phyloP scores from a whole-genome alignment of 1,140 invertebrate genomes.

The Plutomurus gul region DNA sequence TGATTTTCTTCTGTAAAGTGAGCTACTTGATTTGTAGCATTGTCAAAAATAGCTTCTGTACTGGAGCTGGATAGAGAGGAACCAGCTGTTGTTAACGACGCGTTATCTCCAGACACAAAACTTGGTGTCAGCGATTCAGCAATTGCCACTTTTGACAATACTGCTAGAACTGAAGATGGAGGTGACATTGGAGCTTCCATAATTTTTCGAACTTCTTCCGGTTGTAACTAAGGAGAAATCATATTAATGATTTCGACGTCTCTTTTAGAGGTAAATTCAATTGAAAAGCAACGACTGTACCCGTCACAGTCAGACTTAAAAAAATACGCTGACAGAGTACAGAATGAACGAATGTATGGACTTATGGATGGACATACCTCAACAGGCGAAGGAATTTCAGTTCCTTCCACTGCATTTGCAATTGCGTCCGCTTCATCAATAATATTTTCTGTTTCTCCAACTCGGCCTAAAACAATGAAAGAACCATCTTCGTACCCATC shows the following conservation, averaged over 20 bases:
- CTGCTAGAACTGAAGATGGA: background rate
- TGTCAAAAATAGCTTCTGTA: slow-evolving; percentile 21
- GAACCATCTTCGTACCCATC: slow-evolving; percentile 1
- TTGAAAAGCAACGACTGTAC: too few species aligned
- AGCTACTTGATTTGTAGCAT: background rate
- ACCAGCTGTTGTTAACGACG: background rate
- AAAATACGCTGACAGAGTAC: too few species aligned
- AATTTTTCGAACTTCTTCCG: background rate
- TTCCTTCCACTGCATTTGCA: background rate
- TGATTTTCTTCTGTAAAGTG: slow-evolving; percentile 26
- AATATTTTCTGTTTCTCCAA: background rate
- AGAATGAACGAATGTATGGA: too few species aligned
- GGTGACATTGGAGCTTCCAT: background rate
- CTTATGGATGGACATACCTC: too few species aligned
- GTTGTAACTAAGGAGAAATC: background rate
- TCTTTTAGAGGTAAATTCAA: too few species aligned
- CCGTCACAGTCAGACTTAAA: too few species aligned
- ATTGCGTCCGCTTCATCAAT: background rate
- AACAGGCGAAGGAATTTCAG: background rate
- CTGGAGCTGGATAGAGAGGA: slow-evolving; percentile 23
- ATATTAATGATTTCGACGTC: too few species aligned
- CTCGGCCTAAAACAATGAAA: background rate
- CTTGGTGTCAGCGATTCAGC: background rate
- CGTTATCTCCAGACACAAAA: background rate
- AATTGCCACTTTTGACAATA: background rate